Evolutionary conservation across 2,797 vertebrate species (phyloP), one percentile per base, ranked within the genome.

Genomic region (Rhadinocentrus ornatus): DNA sequence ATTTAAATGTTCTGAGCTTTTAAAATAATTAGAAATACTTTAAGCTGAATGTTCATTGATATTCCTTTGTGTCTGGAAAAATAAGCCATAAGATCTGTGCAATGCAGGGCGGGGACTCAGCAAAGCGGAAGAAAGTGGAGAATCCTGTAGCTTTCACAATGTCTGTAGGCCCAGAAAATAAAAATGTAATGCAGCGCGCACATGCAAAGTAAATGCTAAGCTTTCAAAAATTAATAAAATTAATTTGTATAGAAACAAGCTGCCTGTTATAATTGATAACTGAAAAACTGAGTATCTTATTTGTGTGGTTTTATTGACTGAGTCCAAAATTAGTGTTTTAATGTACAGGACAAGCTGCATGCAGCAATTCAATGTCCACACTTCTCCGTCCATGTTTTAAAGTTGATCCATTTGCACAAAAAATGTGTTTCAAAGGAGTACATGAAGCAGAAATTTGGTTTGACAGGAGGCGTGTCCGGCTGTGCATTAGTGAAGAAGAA

Each of bases 31-130:
- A 34, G 18, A 16, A 20, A n/a, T 7, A 53, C 24, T 53, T 26
- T 2, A 27, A 26, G 24, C 4, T 53, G 27, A 12, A 32, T 48
- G 57, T 53, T 39, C 68, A 56, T 39, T 69, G 2, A 41, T 75
- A 62, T 80, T 84, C 72, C 52, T 85, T 87, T 86, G 75, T 86
- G 81, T 84, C 73, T 85, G 75, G 75, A 69, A 61, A 71, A 72
- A 66, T 52, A 44, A 56, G 35, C 67, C 62, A 53, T 44, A 44
- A 67, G 69, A 78, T 31, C 27, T 59, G 24, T 59, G 34, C 29
- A 60, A 39, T n/a, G 29, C 1, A 52, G 16, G 20, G 46, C 1
- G 26, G 2, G 72, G 65, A 0, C 13, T 69, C 61, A 76, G 2
- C 64, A 78, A 76, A 64, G 74, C 77, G 71, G 83, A 87, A 83